Percentiles rank a stretch among this genome's conserved stretches.
Conservation (phyloP, 2,113 vertebrate species). For the Zosterops japonicus region DNA sequence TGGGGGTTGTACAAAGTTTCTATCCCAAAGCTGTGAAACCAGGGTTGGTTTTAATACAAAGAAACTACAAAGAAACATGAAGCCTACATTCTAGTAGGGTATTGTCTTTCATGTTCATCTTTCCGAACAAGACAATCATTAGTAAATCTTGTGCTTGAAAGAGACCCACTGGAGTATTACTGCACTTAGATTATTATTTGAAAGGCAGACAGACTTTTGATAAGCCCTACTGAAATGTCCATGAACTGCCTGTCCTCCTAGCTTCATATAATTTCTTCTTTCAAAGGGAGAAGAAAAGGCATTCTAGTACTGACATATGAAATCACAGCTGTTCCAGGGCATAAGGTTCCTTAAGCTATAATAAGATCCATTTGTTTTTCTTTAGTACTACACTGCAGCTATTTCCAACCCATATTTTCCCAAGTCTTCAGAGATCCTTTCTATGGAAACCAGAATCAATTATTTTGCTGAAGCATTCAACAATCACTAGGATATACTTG, state of each 20-base stretch:
- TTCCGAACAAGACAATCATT: background rate
- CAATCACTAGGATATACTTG: background rate
- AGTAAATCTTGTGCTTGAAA: background rate
- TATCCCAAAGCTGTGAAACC: background rate
- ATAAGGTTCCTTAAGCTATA: background rate
- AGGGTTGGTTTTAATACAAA: background rate
- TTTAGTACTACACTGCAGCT: background rate
- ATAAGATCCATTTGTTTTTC: background rate
- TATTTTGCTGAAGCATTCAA: background rate
- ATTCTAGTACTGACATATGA: background rate
- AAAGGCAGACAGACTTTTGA: background rate
- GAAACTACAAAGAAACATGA: background rate
- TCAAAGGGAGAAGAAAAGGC: background rate
- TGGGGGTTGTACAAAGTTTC: background rate
- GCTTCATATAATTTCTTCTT: background rate
- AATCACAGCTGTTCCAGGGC: slow-evolving; percentile 18
- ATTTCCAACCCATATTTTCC: background rate
- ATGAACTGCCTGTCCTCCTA: background rate
- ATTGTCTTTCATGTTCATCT: background rate
- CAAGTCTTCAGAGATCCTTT: background rate
- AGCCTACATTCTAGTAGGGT: background rate
- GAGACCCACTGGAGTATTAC: background rate
- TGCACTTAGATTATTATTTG: background rate
- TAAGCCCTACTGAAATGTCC: background rate
- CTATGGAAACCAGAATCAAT: background rate